These are phyloP conservation scores for Sinotaia quadrata DNA, from an alignment of 2,888 invertebrate genomes.

Conservation along the genomic window DNA sequence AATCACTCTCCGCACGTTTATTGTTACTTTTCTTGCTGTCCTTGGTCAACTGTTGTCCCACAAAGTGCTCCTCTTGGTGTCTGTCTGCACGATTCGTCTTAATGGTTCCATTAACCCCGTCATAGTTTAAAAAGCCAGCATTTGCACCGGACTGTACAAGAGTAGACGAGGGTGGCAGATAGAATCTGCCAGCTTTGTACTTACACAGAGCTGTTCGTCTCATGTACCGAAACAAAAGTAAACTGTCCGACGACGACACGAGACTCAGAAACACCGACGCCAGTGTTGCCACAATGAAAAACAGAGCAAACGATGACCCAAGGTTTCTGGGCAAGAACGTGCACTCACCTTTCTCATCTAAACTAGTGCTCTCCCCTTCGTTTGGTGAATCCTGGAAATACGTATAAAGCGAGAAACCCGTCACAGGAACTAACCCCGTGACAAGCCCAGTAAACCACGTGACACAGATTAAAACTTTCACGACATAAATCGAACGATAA, in stretches of 20 bases:
- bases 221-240: slow-evolving; percentile 51
- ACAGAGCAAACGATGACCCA: slow-evolving; percentile 49
- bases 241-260: slow-evolving; percentile 51
- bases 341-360: slow-evolving; percentile 40
- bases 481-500: slow-evolving; percentile 24
- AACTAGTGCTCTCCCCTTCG: slow-evolving; percentile 37
- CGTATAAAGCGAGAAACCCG: slow-evolving; percentile 23
- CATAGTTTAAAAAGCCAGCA: not conserved
- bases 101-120: not conserved
- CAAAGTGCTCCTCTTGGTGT: not conserved
- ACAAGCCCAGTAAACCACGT: slow-evolving; percentile 27
- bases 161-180: slow-evolving; percentile 36
- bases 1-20: no score
- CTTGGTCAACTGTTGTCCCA: not conserved
- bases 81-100: not conserved
- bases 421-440: slow-evolving; percentile 30
- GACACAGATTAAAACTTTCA: slow-evolving; percentile 18
- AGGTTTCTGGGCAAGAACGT: slow-evolving; percentile 50
- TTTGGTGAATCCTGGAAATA: slow-evolving; percentile 8
- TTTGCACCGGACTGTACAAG: not conserved
- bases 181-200: slow-evolving; percentile 53
- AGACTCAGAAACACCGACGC: slow-evolving; percentile 42
- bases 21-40: not conserved
- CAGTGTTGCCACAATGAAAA: slow-evolving; percentile 45
- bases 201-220: slow-evolving; percentile 49